These are phyloP conservation scores for Molossus molossus DNA, from an alignment of 2,797 vertebrate genomes.

Conservation along the genomic window DNA sequence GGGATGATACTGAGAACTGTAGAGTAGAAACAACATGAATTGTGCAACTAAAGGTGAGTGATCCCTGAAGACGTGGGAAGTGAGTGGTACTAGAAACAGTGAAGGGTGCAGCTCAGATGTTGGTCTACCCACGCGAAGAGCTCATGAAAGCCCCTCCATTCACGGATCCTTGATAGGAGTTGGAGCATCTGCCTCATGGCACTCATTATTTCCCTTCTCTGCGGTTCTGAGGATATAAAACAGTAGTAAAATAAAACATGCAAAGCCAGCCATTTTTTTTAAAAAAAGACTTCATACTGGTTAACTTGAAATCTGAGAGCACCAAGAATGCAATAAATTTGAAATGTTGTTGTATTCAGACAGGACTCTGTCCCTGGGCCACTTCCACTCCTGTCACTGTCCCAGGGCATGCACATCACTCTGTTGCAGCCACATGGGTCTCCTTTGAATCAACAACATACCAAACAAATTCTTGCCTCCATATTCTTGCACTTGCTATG, in stretches of 20 bases:
- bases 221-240: not conserved
- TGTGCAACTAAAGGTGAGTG: not conserved
- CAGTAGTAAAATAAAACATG: not conserved
- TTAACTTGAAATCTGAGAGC: not conserved
- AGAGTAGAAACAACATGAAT: not conserved
- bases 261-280: not conserved
- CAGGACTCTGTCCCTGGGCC: accelerated
- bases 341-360: not conserved
- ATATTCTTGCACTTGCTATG: not conserved
- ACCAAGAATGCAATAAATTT: not conserved
- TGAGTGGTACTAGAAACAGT: accelerated
- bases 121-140: accelerated
- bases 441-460: not conserved
- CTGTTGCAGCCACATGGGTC: too few relatives aligned
- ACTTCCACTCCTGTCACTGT: not conserved
- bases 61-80: not conserved
- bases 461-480: not conserved
- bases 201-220: not conserved
- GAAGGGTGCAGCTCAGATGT: not conserved
- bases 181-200: not conserved
- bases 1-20: not conserved
- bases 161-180: not conserved
- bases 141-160: not conserved
- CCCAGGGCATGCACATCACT: accelerated
- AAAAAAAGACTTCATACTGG: not conserved